phyloP scores from a whole-genome alignment of 2,888 invertebrate genomes.

The Pollenia labialis region DNA sequence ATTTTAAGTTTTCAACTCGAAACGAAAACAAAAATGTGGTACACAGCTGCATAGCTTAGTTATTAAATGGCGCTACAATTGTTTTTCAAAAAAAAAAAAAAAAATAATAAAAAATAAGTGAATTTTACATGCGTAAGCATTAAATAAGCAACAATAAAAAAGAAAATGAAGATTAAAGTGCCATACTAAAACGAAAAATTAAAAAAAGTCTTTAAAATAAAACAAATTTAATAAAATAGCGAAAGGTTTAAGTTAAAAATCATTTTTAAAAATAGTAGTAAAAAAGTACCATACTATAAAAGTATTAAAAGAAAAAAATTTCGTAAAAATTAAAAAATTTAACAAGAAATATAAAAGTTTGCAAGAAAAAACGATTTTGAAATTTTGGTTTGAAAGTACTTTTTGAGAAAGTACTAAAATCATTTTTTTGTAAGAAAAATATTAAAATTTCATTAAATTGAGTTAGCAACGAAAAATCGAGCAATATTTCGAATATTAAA shows the following conservation, averaged over 20 bases:
- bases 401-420: background rate
- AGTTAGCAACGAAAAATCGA: too few species aligned
- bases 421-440: background rate
- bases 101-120: background rate
- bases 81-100: background rate
- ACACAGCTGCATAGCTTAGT: slow-evolving; percentile 59
- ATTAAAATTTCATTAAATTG: too few species aligned
- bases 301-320: too few species aligned
- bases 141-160: slow-evolving; percentile 10
- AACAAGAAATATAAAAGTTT: too few species aligned
- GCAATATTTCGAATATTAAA: too few species aligned
- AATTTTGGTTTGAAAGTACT: slow-evolving; percentile 4
- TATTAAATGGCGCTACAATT: slow-evolving; percentile 68
- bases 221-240: background rate
- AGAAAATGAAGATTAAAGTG: background rate
- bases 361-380: background rate
- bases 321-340: too few species aligned
- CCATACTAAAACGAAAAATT: background rate
- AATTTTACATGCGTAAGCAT: slow-evolving; percentile 28
- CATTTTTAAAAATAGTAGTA: background rate
- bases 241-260: background rate
- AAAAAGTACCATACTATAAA: background rate
- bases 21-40: slow-evolving; percentile 44
- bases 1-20: slow-evolving; percentile 3
- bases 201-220: background rate